These are phyloP conservation scores for Calycopis cecrops DNA, from an alignment of 1,140 invertebrate species.

Conservation along the genomic window DNA sequence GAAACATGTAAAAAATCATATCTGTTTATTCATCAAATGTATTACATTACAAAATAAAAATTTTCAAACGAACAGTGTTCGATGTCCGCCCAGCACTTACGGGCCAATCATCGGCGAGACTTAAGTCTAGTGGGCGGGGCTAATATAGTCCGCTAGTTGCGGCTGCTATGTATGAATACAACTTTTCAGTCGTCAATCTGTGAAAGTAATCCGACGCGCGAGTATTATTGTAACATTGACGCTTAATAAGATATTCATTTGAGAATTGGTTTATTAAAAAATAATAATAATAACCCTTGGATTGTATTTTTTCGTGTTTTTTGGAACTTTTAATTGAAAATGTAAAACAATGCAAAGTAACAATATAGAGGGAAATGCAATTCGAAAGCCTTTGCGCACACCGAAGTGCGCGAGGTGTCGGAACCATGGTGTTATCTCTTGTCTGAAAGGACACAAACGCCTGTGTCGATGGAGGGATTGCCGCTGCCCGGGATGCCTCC, in stretches of 20 bases:
- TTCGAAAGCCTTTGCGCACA: slow-evolving; percentile 76
- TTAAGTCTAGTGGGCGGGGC: slow-evolving; percentile 47
- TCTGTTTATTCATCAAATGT: slow-evolving; percentile 29
- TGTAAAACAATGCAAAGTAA: slow-evolving; percentile 13
- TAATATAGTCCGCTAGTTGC: slow-evolving; percentile 1
- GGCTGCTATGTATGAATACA: slow-evolving; percentile 36
- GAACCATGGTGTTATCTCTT: slow-evolving; percentile 92
- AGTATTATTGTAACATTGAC: not conserved
- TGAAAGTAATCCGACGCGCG: slow-evolving; percentile 47
- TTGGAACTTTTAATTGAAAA: slow-evolving; percentile 1
- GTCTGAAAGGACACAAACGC: slow-evolving; percentile 91
- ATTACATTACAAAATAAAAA: slow-evolving; percentile 48
- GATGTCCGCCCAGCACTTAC: slow-evolving; percentile 9
- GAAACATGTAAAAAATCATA: slow-evolving; percentile 6
- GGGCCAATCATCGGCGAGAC: slow-evolving; percentile 37
- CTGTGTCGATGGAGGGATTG: slow-evolving; percentile 88
- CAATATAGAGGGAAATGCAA: slow-evolving; percentile 25
- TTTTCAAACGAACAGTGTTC: slow-evolving; percentile 18
- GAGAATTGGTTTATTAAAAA: too few relatives aligned
- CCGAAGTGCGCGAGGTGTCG: slow-evolving; percentile 92
- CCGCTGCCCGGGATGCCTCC: slow-evolving; percentile 87
- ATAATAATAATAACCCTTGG: too few relatives aligned
- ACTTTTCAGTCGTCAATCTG: slow-evolving; percentile 48
- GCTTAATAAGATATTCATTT: too few relatives aligned
- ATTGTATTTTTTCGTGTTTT: too few relatives aligned